A percentile compares a stretch with the other conserved stretches of the same genome.
Evolutionary conservation across 2,797 vertebrate genomes (phyloP).

Genomic region (Oophaga sylvatica): DNA sequence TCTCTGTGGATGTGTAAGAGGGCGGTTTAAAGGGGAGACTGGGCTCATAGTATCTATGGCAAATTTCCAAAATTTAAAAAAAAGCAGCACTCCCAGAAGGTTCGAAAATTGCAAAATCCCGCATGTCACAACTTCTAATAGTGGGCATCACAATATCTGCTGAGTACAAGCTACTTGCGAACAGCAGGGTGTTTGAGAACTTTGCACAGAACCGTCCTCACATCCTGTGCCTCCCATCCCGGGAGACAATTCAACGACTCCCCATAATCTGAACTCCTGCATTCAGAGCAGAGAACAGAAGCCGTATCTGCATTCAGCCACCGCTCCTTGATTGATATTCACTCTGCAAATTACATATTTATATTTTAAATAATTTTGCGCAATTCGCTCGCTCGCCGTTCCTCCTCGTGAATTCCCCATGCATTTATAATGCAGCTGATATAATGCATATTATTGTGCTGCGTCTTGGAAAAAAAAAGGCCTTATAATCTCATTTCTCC

Average conservation of each 20-base stretch:
- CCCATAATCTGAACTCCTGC: not conserved
- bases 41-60: no score
- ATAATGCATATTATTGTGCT: conserved; percentile 58
- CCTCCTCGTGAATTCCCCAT: conserved; percentile 35
- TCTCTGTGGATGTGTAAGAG: no score
- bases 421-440: conserved; percentile 51
- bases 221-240: no score
- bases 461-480: conserved; percentile 36
- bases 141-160: no score
- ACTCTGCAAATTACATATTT: conserved; percentile 55
- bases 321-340: conserved; percentile 43
- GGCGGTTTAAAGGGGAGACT: no score
- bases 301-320: conserved; percentile 17
- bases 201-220: no score
- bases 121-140: no score
- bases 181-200: no score
- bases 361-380: conserved; percentile 49
- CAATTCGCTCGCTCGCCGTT: conserved; percentile 14
- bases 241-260: not conserved
- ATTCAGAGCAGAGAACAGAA: not conserved
- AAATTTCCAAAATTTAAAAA: no score
- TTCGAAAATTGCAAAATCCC: no score
- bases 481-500: conserved; percentile 52
- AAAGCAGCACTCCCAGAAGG: no score
- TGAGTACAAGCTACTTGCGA: no score